phyloP scores from a whole-genome alignment of 2,888 invertebrate species.

The Nemapogon koenigi region DNA sequence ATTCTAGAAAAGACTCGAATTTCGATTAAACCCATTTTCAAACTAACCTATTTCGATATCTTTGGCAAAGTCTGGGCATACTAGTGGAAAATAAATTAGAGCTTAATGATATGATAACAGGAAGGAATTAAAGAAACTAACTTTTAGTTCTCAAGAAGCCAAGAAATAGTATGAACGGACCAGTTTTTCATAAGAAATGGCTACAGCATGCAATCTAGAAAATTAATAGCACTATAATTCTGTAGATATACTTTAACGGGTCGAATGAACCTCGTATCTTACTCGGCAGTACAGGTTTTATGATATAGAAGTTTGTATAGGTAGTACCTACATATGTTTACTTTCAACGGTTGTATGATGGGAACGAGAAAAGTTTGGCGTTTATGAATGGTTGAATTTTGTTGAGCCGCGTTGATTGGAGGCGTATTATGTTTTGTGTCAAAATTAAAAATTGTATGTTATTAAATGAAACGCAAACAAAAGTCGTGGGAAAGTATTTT shows the following conservation, averaged over 20 bases:
- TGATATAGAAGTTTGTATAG: constrained; percentile 8
- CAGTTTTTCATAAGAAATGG: constrained; percentile 41
- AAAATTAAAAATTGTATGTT: constrained; percentile 4
- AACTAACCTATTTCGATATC: too few species aligned
- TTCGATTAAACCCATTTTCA: too few species aligned
- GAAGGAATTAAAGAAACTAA: too few species aligned
- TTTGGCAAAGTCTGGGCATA: too few species aligned
- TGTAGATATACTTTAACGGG: constrained; percentile 10
- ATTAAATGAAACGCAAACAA: not conserved
- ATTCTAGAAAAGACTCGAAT: too few species aligned
- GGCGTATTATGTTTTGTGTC: constrained; percentile 18
- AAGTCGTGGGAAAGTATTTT: constrained; percentile 4
- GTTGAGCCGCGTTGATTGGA: constrained; percentile 21
- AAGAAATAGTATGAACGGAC: constrained; percentile 22
- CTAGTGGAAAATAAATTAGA: too few species aligned
- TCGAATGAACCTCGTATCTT: constrained; percentile 9
- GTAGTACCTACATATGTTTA: constrained; percentile 8
- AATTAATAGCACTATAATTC: constrained; percentile 31
- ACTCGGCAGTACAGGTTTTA: constrained; percentile 7
- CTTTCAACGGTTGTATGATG: constrained; percentile 20
- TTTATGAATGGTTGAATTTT: constrained; percentile 17
- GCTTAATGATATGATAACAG: too few species aligned
- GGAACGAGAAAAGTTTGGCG: constrained; percentile 21
- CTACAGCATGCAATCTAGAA: constrained; percentile 25
- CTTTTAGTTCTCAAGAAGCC: not conserved